These are phyloP conservation scores for Pedicia rivosa DNA, from an alignment of 2,888 invertebrate genomes.

Conservation along the genomic window DNA sequence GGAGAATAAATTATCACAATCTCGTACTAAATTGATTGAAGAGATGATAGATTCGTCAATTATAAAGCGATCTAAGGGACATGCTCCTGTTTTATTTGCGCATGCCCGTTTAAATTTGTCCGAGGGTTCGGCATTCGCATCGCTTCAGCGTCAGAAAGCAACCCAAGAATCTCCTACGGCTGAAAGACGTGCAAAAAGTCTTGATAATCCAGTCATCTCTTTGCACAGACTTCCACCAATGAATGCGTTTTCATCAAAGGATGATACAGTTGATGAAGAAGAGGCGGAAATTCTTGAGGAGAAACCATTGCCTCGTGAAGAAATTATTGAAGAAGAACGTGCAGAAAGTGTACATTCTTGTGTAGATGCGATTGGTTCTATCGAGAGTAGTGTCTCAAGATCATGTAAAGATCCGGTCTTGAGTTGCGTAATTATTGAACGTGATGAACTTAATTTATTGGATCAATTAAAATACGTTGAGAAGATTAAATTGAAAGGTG, in stretches of 20 bases:
- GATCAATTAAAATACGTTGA: constrained; percentile 35
- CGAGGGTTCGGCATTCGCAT: constrained; percentile 63
- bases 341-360: constrained; percentile 30
- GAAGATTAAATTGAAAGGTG: constrained; percentile 29
- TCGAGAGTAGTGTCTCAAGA: constrained; percentile 20
- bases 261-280: constrained; percentile 67
- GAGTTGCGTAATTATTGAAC: constrained; percentile 35
- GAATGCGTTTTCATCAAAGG: constrained; percentile 77
- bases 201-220: constrained; percentile 71
- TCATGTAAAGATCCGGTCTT: constrained; percentile 24
- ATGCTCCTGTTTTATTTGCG: constrained; percentile 63
- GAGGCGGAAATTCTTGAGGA: constrained; percentile 44
- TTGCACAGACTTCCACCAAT: constrained; percentile 62
- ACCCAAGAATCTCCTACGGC: constrained; percentile 56
- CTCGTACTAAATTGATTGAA: constrained; percentile 42
- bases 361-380: constrained; percentile 28
- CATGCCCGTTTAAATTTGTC: constrained; percentile 66
- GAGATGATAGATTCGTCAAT: constrained; percentile 51
- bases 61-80: constrained; percentile 48
- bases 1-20: constrained; percentile 12
- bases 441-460: constrained; percentile 38
- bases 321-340: constrained; percentile 37
- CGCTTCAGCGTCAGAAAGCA: constrained; percentile 60
- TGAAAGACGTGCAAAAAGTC: constrained; percentile 63
- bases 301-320: constrained; percentile 32